Percentiles rank a stretch among this genome's conserved stretches.
Conservation (phyloP, 2,888 invertebrate species). For the Eremobia ochroleuca region DNA sequence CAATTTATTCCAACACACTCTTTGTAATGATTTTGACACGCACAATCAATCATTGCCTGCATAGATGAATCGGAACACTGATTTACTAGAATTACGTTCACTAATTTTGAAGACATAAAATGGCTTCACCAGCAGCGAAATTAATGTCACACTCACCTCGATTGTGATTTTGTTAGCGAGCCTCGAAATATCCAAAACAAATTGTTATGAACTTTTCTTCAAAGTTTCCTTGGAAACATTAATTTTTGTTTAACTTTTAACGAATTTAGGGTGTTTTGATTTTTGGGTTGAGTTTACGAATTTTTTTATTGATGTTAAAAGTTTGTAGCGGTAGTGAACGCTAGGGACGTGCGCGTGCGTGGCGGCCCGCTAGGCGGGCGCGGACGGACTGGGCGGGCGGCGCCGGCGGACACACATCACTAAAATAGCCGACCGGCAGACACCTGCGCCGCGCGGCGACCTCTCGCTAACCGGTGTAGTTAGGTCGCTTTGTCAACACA, state of each 20-base stretch:
- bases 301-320: conserved; percentile 59
- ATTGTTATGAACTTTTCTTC: conserved; percentile 44
- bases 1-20: conserved; percentile 61
- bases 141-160: conserved; percentile 80
- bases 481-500: conserved; percentile 83
- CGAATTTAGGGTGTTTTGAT: conserved; percentile 21
- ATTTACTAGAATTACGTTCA: conserved; percentile 46
- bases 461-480: conserved; percentile 80
- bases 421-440: conserved; percentile 84
- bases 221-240: conserved; percentile 10
- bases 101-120: conserved; percentile 66
- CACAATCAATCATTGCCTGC: conserved; percentile 54
- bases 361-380: conserved; percentile 74
- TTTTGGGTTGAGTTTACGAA: conserved; percentile 25
- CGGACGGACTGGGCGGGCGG: conserved; percentile 84
- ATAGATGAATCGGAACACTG: conserved; percentile 31
- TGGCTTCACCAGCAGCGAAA: conserved; percentile 71
- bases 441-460: conserved; percentile 88
- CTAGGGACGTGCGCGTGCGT: conserved; percentile 66
- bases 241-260: conserved; percentile 6
- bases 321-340: conserved; percentile 40
- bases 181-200: conserved; percentile 64
- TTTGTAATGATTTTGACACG: conserved; percentile 51
- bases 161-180: conserved; percentile 68
- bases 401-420: conserved; percentile 77